Percentiles rank a stretch among this genome's conserved stretches.
phyloP scores from a whole-genome alignment of 2,888 invertebrate species.

The Rosalia funebris region DNA sequence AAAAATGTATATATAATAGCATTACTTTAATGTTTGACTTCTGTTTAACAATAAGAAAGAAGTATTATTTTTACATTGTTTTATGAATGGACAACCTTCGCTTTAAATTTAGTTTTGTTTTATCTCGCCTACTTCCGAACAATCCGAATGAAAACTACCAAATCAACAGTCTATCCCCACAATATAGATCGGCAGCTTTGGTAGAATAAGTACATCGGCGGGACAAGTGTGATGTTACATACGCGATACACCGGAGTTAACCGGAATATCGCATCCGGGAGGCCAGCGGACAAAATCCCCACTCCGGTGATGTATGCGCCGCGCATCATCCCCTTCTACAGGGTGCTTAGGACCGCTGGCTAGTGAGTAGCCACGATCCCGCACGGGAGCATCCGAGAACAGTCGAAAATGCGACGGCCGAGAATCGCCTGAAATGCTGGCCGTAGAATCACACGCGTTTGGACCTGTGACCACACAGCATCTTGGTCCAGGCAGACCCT shows the following conservation, averaged over 20 bases:
- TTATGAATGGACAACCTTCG: background rate
- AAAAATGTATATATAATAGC: no score
- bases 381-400: constrained; percentile 30
- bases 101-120: background rate
- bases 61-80: no score
- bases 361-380: constrained; percentile 62
- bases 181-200: background rate
- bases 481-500: constrained; percentile 52
- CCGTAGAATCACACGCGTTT: constrained; percentile 63
- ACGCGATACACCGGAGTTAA: constrained; percentile 51
- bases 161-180: background rate
- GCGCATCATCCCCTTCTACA: constrained; percentile 62
- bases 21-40: no score
- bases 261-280: constrained; percentile 56
- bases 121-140: background rate
- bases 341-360: constrained; percentile 69
- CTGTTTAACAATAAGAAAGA: no score
- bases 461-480: constrained; percentile 64
- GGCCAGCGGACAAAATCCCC: constrained; percentile 55
- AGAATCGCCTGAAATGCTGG: constrained; percentile 52
- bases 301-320: constrained; percentile 57
- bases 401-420: constrained; percentile 36
- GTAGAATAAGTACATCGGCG: no score
- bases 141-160: background rate
- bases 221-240: constrained; percentile 29